A percentile compares a stretch with the other conserved stretches of the same genome.
Evolutionary conservation across 2,113 vertebrate genomes (phyloP).

Genomic region (Megaceryle torquata): DNA sequence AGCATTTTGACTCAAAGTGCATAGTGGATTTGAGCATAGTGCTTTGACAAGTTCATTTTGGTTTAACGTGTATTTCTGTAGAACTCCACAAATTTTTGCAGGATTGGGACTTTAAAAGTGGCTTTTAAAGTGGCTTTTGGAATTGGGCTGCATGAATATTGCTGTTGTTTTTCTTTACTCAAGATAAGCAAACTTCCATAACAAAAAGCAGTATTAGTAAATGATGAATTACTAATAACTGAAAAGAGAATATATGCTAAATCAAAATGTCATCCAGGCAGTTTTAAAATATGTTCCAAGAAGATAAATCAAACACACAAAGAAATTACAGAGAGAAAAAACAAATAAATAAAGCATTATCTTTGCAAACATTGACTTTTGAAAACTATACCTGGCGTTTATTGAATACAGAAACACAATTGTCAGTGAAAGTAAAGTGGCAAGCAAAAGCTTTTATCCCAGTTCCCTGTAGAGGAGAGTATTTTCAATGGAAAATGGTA

Average conservation of each 20-base stretch:
- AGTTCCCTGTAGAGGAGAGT: background rate
- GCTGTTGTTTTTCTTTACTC: background rate
- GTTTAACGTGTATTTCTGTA: background rate
- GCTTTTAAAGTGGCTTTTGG: background rate
- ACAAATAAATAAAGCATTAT: background rate
- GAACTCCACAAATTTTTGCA: background rate
- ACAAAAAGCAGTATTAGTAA: background rate
- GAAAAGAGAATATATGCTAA: background rate
- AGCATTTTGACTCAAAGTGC: background rate
- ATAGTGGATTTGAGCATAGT: background rate
- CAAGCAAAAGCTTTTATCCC: background rate
- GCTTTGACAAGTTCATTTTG: background rate
- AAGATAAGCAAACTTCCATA: background rate
- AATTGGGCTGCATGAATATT: accelerated
- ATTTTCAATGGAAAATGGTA: background rate
- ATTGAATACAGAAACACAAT: background rate
- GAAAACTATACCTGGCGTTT: background rate
- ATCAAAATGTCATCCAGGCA: background rate
- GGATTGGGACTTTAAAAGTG: background rate
- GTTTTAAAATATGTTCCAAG: background rate
- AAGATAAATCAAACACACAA: background rate
- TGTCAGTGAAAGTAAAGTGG: background rate
- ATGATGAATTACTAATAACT: background rate
- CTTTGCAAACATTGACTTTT: background rate
- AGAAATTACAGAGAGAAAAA: background rate